A percentile compares a stretch with the other conserved stretches of the same genome.
These are phyloP conservation scores for Corydoras sp. DNA, from an alignment of 2,113 vertebrate species.

Conservation along the genomic window DNA sequence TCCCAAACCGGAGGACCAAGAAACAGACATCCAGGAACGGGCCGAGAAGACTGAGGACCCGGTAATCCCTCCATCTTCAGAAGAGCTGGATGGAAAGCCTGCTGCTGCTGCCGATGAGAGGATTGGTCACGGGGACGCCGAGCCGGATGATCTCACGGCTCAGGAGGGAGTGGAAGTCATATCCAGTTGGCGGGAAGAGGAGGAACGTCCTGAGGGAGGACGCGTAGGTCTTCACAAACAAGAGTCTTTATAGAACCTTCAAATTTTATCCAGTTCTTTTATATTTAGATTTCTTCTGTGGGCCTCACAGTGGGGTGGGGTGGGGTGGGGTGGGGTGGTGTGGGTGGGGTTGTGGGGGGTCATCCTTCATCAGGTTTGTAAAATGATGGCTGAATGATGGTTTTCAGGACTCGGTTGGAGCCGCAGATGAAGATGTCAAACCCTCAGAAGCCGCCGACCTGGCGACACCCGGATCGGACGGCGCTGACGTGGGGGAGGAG, in stretches of 20 bases:
- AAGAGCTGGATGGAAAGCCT: conserved; percentile 6
- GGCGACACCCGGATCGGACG: conserved; percentile 11
- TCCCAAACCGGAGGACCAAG: conserved; percentile 9
- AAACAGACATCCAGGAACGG: conserved; percentile 13
- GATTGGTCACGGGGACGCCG: neutral
- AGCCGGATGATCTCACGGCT: neutral
- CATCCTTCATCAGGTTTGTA: no score
- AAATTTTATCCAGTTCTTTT: no score
- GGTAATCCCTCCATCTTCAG: neutral
- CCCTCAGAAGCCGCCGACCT: conserved; percentile 25
- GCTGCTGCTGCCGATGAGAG: conserved; percentile 4
- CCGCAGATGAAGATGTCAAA: conserved; percentile 16
- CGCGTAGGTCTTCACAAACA: no score
- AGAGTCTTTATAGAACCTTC: no score
- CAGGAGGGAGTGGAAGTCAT: neutral
- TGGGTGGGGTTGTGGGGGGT: no score
- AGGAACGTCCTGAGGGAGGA: neutral
- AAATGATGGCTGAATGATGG: neutral
- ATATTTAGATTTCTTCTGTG: no score
- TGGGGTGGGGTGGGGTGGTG: no score
- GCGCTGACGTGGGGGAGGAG: conserved; percentile 5
- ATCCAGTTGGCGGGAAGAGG: neutral
- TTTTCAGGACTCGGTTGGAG: conserved; percentile 5
- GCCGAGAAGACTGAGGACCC: conserved; percentile 26
- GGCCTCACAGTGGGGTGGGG: no score